Evolutionary conservation across 2,888 invertebrate genomes (phyloP).

Genomic region (Taphrorychus bicolor): DNA sequence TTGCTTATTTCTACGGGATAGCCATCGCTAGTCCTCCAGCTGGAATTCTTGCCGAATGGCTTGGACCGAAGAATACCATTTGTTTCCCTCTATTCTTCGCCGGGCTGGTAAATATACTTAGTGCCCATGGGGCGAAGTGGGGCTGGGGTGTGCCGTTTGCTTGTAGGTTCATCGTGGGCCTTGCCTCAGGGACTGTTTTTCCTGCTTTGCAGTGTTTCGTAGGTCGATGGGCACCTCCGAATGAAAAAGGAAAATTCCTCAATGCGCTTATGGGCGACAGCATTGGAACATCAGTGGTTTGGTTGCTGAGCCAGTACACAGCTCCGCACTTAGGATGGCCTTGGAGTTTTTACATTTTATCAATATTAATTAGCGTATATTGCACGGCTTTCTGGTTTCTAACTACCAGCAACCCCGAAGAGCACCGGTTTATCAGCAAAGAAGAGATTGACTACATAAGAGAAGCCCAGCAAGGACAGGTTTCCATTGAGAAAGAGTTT

Average conservation of each 20-base stretch:
- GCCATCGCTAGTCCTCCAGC: constrained; percentile 20
- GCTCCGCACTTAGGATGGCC: constrained; percentile 19
- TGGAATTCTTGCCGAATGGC: constrained; percentile 23
- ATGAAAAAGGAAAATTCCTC: constrained; percentile 32
- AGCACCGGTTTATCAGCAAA: constrained; percentile 16
- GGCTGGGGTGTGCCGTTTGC: constrained; percentile 19
- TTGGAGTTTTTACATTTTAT: constrained; percentile 26
- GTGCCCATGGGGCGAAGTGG: constrained; percentile 18
- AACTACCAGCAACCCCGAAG: constrained; percentile 16
- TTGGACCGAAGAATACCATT: constrained; percentile 28
- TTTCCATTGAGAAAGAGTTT: constrained; percentile 16
- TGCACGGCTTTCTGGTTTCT: constrained; percentile 23
- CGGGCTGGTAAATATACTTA: constrained; percentile 11
- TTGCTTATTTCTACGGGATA: constrained; percentile 28
- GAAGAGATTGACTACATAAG: constrained; percentile 29
- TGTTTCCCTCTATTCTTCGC: constrained; percentile 19
- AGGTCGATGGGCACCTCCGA: constrained; percentile 27
- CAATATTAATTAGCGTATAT: constrained; percentile 15
- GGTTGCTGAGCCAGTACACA: constrained; percentile 16
- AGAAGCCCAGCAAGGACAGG: constrained; percentile 10
- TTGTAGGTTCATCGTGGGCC: constrained; percentile 25
- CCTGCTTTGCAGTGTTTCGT: constrained; percentile 24
- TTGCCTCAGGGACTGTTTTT: constrained; percentile 22
- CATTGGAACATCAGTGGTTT: constrained; percentile 20
- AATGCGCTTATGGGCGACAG: constrained; percentile 24